phyloP scores from a whole-genome alignment of 2,797 vertebrate genomes.

The Meda fulgida region DNA sequence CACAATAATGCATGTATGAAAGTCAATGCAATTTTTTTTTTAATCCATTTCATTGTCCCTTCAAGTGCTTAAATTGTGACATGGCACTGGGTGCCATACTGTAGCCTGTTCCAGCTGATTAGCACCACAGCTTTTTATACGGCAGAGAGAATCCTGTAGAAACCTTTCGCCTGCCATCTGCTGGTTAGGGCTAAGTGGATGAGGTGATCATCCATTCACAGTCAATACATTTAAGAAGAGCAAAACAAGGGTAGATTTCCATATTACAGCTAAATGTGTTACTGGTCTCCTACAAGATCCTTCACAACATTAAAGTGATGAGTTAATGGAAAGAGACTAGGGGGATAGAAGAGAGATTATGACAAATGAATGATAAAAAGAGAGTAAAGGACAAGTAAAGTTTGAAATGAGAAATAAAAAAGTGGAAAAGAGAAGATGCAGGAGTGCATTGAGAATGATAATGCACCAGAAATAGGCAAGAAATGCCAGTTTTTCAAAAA shows the following conservation, averaged over 20 bases:
- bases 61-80: background rate
- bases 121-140: conserved; percentile 38
- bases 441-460: background rate
- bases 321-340: conserved; percentile 8
- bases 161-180: conserved; percentile 56
- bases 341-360: conserved; percentile 24
- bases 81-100: background rate
- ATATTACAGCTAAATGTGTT: conserved; percentile 37
- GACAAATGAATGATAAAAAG: background rate
- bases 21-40: background rate
- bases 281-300: conserved; percentile 32
- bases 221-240: conserved; percentile 41
- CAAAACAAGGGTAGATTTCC: conserved; percentile 43
- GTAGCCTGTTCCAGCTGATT: conserved; percentile 44
- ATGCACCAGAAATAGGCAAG: conserved; percentile 1
- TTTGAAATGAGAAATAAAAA: background rate
- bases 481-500: conserved; percentile 29
- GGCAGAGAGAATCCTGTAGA: conserved; percentile 42
- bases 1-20: background rate
- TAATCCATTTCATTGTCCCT: background rate
- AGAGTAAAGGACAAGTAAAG: background rate
- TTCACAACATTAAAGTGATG: conserved; percentile 16
- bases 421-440: background rate
- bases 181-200: conserved; percentile 57
- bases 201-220: conserved; percentile 55